Evolutionary conservation across 2,113 vertebrate genomes (phyloP).

Genomic region (Morone chrysops): DNA sequence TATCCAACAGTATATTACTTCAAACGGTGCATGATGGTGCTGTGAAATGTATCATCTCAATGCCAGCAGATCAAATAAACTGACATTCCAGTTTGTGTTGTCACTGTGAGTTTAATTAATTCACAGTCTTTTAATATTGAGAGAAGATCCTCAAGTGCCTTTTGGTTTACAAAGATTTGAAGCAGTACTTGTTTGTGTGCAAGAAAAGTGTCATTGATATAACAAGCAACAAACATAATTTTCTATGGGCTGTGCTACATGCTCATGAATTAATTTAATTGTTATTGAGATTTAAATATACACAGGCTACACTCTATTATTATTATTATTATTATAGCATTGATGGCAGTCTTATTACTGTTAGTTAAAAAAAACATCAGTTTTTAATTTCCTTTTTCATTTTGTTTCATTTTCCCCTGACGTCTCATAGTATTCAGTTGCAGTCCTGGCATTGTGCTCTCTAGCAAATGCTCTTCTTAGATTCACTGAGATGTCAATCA

Average conservation of each 20-base stretch:
- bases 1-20: background rate
- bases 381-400: background rate
- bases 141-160: background rate
- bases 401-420: background rate
- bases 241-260: background rate
- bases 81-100: background rate
- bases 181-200: background rate
- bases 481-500: slow-evolving; percentile 52
- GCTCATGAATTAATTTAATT: background rate
- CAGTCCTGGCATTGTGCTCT: background rate
- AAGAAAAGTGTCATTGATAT: background rate
- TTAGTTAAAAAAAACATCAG: no score
- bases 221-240: background rate
- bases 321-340: background rate
- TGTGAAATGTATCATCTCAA: background rate
- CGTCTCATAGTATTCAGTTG: background rate
- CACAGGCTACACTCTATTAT: background rate
- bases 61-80: background rate
- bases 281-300: background rate
- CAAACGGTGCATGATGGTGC: background rate
- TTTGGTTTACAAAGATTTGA: background rate
- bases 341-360: no score
- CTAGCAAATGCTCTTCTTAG: slow-evolving; percentile 4
- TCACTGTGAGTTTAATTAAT: background rate
- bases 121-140: background rate